These are phyloP conservation scores for Alligator sinensis DNA, from an alignment of 2,113 vertebrate genomes.

Conservation along the genomic window DNA sequence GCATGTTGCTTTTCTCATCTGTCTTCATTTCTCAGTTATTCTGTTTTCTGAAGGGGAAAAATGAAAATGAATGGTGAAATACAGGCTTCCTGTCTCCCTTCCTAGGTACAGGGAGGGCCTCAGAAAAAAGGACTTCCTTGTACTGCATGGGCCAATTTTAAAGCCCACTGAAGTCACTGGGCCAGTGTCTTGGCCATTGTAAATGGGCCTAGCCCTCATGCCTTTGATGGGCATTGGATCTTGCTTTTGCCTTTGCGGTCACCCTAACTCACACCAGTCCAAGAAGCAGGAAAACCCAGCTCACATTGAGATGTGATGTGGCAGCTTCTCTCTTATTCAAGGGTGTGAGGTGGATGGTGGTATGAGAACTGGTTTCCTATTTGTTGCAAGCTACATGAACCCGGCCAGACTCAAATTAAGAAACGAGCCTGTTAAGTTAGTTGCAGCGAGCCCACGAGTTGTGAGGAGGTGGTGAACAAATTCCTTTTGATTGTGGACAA, in stretches of 20 bases:
- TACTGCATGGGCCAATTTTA: background rate
- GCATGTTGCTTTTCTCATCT: background rate
- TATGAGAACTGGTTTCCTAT: background rate
- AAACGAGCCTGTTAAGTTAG: background rate
- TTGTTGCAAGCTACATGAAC: background rate
- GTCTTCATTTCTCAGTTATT: background rate
- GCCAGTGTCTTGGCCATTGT: background rate
- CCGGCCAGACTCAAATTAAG: background rate
- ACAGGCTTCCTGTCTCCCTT: background rate
- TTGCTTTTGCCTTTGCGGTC: background rate
- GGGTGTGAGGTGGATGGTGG: fast-evolving
- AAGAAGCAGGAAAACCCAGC: background rate
- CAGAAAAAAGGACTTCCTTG: background rate
- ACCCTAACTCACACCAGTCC: background rate
- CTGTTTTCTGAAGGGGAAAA: background rate
- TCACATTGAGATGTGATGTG: background rate
- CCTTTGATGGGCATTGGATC: background rate
- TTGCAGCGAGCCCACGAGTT: fast-evolving
- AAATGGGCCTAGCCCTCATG: background rate
- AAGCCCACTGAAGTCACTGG: too few species aligned
- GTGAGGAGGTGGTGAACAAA: background rate
- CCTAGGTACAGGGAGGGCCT: background rate
- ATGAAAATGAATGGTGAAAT: background rate
- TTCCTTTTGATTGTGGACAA: background rate
- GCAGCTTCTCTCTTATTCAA: background rate